Evolutionary conservation across 2,113 vertebrate species (phyloP), one percentile per base, ranked within the genome.

Genomic region (Embiotoca jacksoni): DNA sequence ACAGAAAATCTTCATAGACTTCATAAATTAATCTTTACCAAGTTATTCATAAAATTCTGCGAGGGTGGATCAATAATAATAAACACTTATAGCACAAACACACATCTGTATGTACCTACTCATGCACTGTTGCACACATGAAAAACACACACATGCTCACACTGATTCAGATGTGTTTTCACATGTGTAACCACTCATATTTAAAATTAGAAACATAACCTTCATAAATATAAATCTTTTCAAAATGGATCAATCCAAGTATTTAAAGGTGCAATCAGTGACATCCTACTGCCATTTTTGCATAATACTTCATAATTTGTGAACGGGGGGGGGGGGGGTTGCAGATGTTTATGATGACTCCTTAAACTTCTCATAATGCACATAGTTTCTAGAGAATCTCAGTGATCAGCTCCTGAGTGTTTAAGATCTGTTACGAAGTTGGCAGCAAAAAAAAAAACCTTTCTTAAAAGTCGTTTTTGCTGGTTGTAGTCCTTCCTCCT

Each of bases 111-210:
- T 23, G 23, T 23, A 23, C 23, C 57, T 44, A 81, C 39, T 78
- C 85, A 88, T 89, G 85, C 89, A 87, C 77, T 58, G 54, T 82
- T 87, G 72, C 68, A 72, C 72, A 84, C 72, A 70, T 68, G 66
- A 70, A 66, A 82, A 65, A 77, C 64, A 85, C 62, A 79, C 70
- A 87, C 86, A 85, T 85, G 76, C 76, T 84, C 46, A 83, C 72
- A 81, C 57, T 31, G 50, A 64, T 61, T 80, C 46, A 49, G 41
- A 75, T 47, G 60, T 73, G 59, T 68, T 72, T 63, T 44, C 58
- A 77, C 47, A 11, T 57, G 32, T 88, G 52, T 50, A 55, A 77
- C 78, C 72, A 87, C 62, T 58, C 41, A 53, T 70, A 53, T 70
- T 63, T 71, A 53, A 77, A 69, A 69, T 75, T 54, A 66, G 57